A percentile compares a stretch with the other conserved stretches of the same genome.
Conservation (phyloP, 37 sponge, comb jelly and placozoan species). For the Spongilla lacustris region DNA sequence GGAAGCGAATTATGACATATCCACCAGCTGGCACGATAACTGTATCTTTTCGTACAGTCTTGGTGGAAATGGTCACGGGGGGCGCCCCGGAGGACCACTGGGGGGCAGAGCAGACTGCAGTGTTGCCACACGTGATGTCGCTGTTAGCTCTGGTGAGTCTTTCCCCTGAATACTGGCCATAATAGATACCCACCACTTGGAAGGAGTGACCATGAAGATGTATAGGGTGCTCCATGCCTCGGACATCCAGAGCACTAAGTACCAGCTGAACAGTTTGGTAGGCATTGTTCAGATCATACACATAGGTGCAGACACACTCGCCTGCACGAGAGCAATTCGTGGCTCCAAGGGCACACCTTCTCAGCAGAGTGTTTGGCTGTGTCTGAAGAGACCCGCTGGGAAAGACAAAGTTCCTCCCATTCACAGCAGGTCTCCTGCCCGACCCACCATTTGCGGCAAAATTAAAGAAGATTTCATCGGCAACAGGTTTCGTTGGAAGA, state of each 20-base stretch:
- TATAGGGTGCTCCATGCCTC: constrained; percentile 61
- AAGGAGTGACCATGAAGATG: constrained; percentile 83
- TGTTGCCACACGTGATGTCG: constrained; percentile 1
- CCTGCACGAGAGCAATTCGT: too few relatives aligned
- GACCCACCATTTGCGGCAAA: constrained; percentile 53
- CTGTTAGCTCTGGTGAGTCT: neutral
- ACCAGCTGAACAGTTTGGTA: constrained; percentile 34
- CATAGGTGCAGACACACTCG: neutral
- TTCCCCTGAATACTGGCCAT: constrained; percentile 41
- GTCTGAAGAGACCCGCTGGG: constrained; percentile 26
- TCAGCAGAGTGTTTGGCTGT: too few relatives aligned
- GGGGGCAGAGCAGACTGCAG: neutral
- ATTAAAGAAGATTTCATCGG: constrained; percentile 34
- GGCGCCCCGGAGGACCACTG: too few relatives aligned
- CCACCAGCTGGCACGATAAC: constrained; percentile 84
- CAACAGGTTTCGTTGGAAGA: too few relatives aligned
- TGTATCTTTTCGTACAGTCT: constrained; percentile 74
- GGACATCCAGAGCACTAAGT: constrained; percentile 13
- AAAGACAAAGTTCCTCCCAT: constrained; percentile 47
- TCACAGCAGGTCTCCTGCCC: constrained; percentile 21
- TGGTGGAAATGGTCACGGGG: neutral
- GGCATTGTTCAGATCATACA: neutral
- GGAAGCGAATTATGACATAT: constrained; percentile 74
- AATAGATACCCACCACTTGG: constrained; percentile 57
- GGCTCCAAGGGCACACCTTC: too few relatives aligned